Base-by-base conservation (phyloP, 1,140 invertebrate species). In the Colletes latitarsis region DNA sequence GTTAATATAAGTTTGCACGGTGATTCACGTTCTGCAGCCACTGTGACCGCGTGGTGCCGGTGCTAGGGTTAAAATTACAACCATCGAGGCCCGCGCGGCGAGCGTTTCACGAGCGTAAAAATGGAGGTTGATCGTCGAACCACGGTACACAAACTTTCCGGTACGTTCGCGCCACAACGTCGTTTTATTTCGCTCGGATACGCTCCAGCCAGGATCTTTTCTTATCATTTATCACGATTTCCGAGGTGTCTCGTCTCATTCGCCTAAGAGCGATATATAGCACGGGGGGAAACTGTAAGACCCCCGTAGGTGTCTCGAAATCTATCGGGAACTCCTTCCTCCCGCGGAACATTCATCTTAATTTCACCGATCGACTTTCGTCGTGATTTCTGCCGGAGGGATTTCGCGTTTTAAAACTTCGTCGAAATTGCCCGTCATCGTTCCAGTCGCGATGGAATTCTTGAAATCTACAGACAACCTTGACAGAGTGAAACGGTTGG, bases 1-100 rank as follows among this genome's bases (percentile, higher is more conserved):
- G 88, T 89, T 89, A 89, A 88, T 88, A 88, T 86, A 86, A 88
- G 86, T 89, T 89, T 84, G 77, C 73, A 52, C 49, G 84, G 75
- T 88, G 87, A 89, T 89, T 89, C 87, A 88, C 85, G 77, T 71
- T 71, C 69, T n/a, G 55, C 66, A 46, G 69, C 77, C 15, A 78
- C 69, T 64, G 77, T 73, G 58, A 55, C 76, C 68, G 19, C 53
- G 41, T 39, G 53, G 41, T 66, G 6, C 60, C 46, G 19, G 30
- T 30, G 49, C 21, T 0, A 15, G 46, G n/a, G 9, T 78, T 71
- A 19, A 60, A 80, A 80, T 80, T 80, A 74, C 62, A 71, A 30
- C 53, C 46, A 2, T 41, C 12, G 67, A n/a, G n/a, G n/a, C n/a
- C n/a, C n/a, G n/a, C n/a, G n/a, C n/a, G n/a, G n/a, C n/a, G 19